phyloP scores from a whole-genome alignment of 2,797 vertebrate species.

The Scolopax rusticola region DNA sequence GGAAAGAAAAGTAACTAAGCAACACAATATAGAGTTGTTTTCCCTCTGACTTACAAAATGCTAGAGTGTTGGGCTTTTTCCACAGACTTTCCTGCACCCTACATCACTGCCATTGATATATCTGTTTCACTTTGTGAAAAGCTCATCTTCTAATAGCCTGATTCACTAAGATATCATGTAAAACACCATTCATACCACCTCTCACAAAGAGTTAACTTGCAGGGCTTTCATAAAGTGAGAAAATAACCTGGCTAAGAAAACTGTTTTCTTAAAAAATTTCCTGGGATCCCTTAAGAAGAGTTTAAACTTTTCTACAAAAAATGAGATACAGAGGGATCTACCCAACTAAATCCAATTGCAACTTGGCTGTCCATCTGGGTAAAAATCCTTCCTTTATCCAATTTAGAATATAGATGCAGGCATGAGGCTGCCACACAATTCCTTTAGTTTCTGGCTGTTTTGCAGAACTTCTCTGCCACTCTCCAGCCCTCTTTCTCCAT shows the following conservation, averaged over 20 bases:
- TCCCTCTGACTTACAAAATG: background rate
- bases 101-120: background rate
- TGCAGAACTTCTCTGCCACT: background rate
- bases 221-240: background rate
- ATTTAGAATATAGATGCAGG: background rate
- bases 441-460: background rate
- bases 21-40: background rate
- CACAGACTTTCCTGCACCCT: background rate
- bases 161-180: background rate
- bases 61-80: background rate
- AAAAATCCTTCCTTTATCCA: background rate
- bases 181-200: background rate
- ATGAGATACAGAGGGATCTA: background rate
- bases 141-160: background rate
- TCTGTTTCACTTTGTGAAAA: background rate
- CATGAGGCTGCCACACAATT: background rate
- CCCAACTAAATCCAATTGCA: background rate
- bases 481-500: background rate
- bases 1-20: constrained; percentile 16
- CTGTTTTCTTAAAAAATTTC: background rate
- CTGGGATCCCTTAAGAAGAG: background rate
- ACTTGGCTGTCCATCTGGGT: background rate
- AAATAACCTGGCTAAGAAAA: background rate
- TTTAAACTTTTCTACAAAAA: background rate
- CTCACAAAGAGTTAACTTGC: background rate